A percentile compares a stretch with the other conserved stretches of the same genome.
Conservation (phyloP, 2,113 vertebrate genomes). For the Malurus elegans region DNA sequence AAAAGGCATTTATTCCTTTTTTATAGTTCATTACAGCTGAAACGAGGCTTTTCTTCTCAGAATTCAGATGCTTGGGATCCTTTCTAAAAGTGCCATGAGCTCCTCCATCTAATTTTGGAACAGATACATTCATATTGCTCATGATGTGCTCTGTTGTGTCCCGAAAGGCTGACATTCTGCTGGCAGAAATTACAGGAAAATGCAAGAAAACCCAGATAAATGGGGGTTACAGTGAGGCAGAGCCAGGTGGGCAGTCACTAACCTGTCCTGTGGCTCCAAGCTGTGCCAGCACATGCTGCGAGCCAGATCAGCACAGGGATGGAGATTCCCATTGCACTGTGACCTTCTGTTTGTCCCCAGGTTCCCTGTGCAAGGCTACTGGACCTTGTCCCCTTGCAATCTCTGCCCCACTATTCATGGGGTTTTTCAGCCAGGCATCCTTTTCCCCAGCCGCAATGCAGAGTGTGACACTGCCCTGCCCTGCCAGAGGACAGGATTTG, state of each 20-base stretch:
- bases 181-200: neutral
- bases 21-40: neutral
- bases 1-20: neutral
- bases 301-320: neutral
- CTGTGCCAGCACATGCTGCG: neutral
- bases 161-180: neutral
- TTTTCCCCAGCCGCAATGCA: neutral
- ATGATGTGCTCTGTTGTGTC: neutral
- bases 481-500: neutral
- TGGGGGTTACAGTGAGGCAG: neutral
- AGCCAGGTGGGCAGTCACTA: accelerated
- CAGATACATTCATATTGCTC: neutral
- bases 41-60: neutral
- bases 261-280: neutral
- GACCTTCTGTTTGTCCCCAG: too few relatives aligned
- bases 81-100: neutral
- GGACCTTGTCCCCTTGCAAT: neutral
- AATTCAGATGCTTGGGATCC: neutral
- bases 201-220: neutral
- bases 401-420: neutral
- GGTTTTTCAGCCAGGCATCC: neutral
- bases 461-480: neutral
- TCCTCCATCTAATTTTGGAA: neutral
- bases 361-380: neutral
- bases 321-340: neutral